Percentiles rank a stretch among this genome's conserved stretches.
Evolutionary conservation across 64 coral and sea anemone genomes (phyloP).

Genomic region (Platygyra sinensis): DNA sequence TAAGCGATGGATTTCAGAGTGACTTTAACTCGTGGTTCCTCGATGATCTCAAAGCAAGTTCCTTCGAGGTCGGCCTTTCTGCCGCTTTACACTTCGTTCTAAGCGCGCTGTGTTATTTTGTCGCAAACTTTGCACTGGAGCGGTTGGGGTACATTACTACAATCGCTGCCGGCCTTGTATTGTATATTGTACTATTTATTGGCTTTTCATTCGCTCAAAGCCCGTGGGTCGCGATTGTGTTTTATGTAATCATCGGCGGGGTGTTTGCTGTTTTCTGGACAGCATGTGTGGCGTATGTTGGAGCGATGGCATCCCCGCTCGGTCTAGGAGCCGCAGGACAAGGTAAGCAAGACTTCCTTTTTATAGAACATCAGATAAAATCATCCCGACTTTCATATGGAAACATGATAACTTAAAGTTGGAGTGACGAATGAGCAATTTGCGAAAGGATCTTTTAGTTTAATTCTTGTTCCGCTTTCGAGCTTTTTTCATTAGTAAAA

Average conservation of each 20-base stretch:
- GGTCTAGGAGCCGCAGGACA: constrained; percentile 40
- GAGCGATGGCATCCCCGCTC: constrained; percentile 4
- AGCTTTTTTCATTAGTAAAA: too few species aligned
- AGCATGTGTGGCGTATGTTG: constrained; percentile 32
- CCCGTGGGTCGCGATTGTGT: constrained; percentile 31
- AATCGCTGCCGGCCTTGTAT: not conserved
- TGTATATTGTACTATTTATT: constrained; percentile 8
- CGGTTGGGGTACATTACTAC: constrained; percentile 20
- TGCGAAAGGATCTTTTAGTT: too few species aligned
- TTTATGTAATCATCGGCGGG: not conserved
- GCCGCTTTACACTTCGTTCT: constrained; percentile 18
- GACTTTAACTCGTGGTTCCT: constrained; percentile 59
- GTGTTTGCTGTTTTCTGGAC: constrained; percentile 37
- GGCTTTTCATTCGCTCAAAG: constrained; percentile 22
- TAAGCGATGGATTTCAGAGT: constrained; percentile 49
- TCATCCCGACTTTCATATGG: too few species aligned
- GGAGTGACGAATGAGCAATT: too few species aligned
- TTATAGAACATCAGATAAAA: too few species aligned
- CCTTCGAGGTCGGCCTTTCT: constrained; percentile 9
- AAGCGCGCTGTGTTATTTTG: not conserved
- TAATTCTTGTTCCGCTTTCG: too few species aligned
- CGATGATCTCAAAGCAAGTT: constrained; percentile 33
- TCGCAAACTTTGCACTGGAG: constrained; percentile 31
- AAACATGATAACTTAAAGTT: too few species aligned
- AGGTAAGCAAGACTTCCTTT: not conserved